Evolutionary conservation across 2,797 vertebrate genomes (phyloP), one percentile per base, ranked within the genome.

Genomic region (Sebastes miniatus): DNA sequence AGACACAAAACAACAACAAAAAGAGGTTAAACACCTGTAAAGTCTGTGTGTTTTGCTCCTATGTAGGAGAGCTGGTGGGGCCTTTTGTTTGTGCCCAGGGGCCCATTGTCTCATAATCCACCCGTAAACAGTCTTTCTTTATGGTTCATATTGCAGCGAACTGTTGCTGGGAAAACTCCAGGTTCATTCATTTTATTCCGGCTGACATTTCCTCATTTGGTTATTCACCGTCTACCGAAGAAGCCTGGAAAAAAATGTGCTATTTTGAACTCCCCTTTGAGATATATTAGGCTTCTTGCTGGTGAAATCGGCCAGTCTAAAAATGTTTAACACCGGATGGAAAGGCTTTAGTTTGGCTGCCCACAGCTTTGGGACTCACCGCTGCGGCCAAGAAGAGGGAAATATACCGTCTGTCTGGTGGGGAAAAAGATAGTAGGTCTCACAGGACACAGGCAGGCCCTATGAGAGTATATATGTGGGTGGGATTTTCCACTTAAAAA

Each of bases 401-500:
- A 91, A 89, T 61, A 65, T 89, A 83, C 83, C n/a, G 83, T 89
- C 85, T 90, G 88, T 52, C 50, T 52, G 57, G 81, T 78, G 71
- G 85, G 68, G 5, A 27, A 63, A 78, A 80, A 88, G 91, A 90
- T 91, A 87, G 87, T 80, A 77, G 70, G 79, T 88, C 86, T 80
- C 84, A 57, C 25, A 84, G 87, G 89, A 86, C 84, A 59, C 58
- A 61, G 74, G 59, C 57, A 29, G 73, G 59, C 83, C 87, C 75
- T 59, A 5, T 81, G 81, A 78, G 78, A 54, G 62, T 47, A 22
- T 11, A 27, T 12, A 61, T 31, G 80, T 86, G 88, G 89, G 92
- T 91, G 91, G 91, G 91, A 92, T 86, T 91, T 93, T 92, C 91
- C 91, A 88, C 80, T 83, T 83, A 68, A 50, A 90, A 87, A 87